A percentile compares a stretch with the other conserved stretches of the same genome.
Evolutionary conservation across 2,888 invertebrate genomes (phyloP).

Genomic region (Luffia ferchaultella): DNA sequence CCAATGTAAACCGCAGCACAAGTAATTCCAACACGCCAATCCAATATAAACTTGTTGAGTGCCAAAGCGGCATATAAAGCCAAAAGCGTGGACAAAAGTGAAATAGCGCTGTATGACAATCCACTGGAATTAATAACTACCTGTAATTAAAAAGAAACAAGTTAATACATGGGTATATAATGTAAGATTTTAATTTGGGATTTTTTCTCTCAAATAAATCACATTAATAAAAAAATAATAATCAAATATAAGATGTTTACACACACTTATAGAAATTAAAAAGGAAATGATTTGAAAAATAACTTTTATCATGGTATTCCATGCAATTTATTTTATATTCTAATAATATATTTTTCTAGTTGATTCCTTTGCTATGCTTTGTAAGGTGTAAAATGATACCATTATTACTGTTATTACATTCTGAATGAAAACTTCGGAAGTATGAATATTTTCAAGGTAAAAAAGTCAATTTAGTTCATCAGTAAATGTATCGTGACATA

Average conservation of each 20-base stretch:
- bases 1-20: constrained; percentile 72
- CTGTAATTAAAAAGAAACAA: constrained; percentile 24
- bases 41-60: constrained; percentile 73
- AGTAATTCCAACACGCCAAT: constrained; percentile 73
- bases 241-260: constrained; percentile 8
- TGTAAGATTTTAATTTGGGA: not conserved
- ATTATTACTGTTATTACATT: too few relatives aligned
- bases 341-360: too few relatives aligned
- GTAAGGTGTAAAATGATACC: too few relatives aligned
- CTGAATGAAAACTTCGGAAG: too few relatives aligned
- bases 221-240: constrained; percentile 12
- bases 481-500: too few relatives aligned
- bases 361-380: too few relatives aligned
- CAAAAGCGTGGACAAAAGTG: constrained; percentile 75
- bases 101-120: constrained; percentile 77
- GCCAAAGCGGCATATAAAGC: constrained; percentile 73
- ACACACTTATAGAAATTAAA: too few relatives aligned
- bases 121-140: constrained; percentile 79
- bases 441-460: too few relatives aligned
- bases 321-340: too few relatives aligned
- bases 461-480: too few relatives aligned
- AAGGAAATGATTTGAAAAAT: too few relatives aligned
- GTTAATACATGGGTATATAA: constrained; percentile 1
- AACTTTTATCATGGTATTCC: too few relatives aligned
- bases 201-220: not conserved